Percentiles rank a stretch among this genome's conserved stretches.
These are phyloP conservation scores for Phoxinus phoxinus DNA, from an alignment of 2,113 vertebrate species.

Conservation along the genomic window DNA sequence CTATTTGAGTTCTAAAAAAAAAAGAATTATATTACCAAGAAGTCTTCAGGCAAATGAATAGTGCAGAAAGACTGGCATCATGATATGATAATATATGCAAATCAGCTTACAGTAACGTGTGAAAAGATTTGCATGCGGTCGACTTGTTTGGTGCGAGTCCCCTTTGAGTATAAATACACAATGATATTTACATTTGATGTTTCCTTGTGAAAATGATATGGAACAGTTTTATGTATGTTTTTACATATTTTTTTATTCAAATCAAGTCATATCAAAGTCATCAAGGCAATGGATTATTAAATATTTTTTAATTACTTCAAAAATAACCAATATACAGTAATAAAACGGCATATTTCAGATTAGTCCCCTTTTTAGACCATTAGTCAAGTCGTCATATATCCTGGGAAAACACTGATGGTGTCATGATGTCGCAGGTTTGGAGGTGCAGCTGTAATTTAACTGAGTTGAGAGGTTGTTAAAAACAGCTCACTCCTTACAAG, in stretches of 20 bases:
- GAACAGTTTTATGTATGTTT: not conserved
- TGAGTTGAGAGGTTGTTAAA: not conserved
- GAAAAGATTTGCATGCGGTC: not conserved
- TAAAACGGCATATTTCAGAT: not conserved
- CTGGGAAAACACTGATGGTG: not conserved
- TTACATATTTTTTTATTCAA: not conserved
- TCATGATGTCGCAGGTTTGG: not conserved
- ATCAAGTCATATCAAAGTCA: not conserved
- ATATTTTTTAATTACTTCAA: not conserved
- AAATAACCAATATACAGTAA: not conserved
- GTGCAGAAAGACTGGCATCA: not conserved
- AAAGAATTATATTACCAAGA: conserved; percentile 8
- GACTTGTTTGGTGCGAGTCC: not conserved
- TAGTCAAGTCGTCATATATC: not conserved
- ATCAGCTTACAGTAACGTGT: not conserved
- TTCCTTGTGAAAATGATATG: not conserved
- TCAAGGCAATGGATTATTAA: not conserved
- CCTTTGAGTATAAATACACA: not conserved
- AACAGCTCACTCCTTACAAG: not conserved
- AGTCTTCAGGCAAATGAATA: not conserved
- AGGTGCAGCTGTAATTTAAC: not conserved
- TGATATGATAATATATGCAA: conserved; percentile 9
- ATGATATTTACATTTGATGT: not conserved
- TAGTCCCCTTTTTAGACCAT: not conserved
- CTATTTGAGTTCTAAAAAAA: conserved; percentile 2